Conservation (phyloP, 2,888 invertebrate species). For the Meteorus colon region DNA sequence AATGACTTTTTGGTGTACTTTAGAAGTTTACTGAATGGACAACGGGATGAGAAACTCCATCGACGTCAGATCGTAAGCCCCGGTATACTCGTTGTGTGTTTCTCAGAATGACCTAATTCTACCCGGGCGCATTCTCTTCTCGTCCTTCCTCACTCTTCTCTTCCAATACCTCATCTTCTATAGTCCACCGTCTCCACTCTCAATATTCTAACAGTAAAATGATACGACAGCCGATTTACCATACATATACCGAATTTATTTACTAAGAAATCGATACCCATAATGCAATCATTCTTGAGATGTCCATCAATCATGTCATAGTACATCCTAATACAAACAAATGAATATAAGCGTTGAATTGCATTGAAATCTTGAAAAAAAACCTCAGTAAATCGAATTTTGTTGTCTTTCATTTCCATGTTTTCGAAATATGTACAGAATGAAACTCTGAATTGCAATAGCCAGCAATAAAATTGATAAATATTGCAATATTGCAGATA, state of each 20-base stretch:
- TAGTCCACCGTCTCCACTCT: background rate
- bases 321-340: background rate
- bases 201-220: background rate
- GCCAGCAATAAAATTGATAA: background rate
- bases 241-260: background rate
- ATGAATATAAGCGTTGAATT: background rate
- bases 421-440: no score
- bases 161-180: background rate
- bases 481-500: background rate
- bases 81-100: background rate
- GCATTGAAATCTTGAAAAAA: background rate
- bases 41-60: conserved; percentile 7
- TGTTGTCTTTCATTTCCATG: no score
- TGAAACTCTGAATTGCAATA: background rate
- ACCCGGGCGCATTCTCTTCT: conserved; percentile 18
- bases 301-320: background rate
- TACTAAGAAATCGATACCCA: background rate
- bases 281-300: background rate
- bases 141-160: background rate
- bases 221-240: background rate
- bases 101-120: conserved; percentile 2
- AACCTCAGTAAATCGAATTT: background rate
- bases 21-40: conserved; percentile 13
- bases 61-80: conserved; percentile 14
- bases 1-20: conserved; percentile 19